These are phyloP conservation scores for Epinotia nisella DNA, from an alignment of 2,888 invertebrate genomes.

Conservation along the genomic window DNA sequence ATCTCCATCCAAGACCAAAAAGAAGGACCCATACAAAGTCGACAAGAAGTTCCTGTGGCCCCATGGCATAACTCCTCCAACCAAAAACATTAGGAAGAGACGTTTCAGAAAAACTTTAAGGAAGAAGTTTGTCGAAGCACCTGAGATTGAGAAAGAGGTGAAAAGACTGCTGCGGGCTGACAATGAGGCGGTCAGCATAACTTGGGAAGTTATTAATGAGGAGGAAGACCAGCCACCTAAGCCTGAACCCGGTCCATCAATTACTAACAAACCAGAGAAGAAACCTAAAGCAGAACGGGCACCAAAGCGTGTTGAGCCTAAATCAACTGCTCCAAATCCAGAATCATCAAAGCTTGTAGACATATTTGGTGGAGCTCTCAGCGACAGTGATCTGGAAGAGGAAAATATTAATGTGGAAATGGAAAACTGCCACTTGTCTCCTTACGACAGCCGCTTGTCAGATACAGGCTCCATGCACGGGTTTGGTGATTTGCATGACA, in stretches of 20 bases:
- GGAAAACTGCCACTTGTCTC: constrained; percentile 91
- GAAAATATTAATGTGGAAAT: constrained; percentile 91
- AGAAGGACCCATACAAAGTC: constrained; percentile 91
- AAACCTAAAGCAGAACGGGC: constrained; percentile 63
- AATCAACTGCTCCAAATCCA: constrained; percentile 54
- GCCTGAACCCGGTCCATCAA: constrained; percentile 56
- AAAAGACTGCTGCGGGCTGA: constrained; percentile 95
- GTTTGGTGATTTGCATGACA: constrained; percentile 56
- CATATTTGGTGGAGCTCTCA: constrained; percentile 96
- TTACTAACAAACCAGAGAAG: constrained; percentile 64
- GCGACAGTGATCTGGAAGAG: constrained; percentile 93
- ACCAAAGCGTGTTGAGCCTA: constrained; percentile 50
- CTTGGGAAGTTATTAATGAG: constrained; percentile 95
- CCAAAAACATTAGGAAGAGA: constrained; percentile 97
- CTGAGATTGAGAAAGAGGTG: constrained; percentile 99
- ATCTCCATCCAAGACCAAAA: constrained; percentile 90
- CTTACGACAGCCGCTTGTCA: constrained; percentile 89
- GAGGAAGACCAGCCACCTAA: constrained; percentile 88
- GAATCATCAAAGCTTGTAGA: constrained; percentile 84
- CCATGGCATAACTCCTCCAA: constrained; percentile 97
- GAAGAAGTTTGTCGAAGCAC: constrained; percentile 98
- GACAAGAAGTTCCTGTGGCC: constrained; percentile 98
- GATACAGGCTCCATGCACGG: constrained; percentile 80
- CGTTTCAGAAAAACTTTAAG: constrained; percentile 97
- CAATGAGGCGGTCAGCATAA: constrained; percentile 95